Evolutionary conservation across 2,888 invertebrate species (phyloP), one percentile per base, ranked within the genome.

Genomic region (Aphodius granarius): DNA sequence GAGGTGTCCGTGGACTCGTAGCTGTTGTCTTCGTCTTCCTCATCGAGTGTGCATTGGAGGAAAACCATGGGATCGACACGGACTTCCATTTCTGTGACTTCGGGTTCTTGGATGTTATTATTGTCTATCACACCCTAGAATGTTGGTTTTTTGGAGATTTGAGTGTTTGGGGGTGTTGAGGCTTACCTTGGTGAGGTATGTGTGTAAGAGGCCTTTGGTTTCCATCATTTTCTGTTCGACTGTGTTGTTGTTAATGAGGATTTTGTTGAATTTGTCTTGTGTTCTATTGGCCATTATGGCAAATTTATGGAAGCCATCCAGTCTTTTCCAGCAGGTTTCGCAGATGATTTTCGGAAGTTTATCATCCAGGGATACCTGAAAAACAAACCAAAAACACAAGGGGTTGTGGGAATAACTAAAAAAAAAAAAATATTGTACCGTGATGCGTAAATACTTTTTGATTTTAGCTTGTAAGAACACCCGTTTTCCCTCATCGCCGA

Each of bases 61-160:
- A 93, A 91, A 83, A 92, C 87, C 92, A 92, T 92, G 3, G 93
- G 93, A 84, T 93, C 93, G 0, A 93, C 89, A 83, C 89, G 90
- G 0, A 93, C 90, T 87, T 93, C 92, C 89, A 93, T 90, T 86
- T 91, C 89, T 73, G 89, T 89, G 72, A 87, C 85, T 83, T 86
- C 86, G 13, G 13, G 43, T 73, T 79, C 77, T 78, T 63, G 76
- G 5, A 43, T 73, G 73, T 74, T 75, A 43, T 43, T 43, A 20
- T 62, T 76, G 66, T 73, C 84, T 77, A 82, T 83, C 21, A 81
- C 78, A 73, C 83, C 84, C 84, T 84, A 62, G 68, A 73, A 65
- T n/a, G n/a, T 4, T 4, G 15, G 15, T 5, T n/a, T 62, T 62
- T 62, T 62, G n/a, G 19, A 43, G 43, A 43, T 43, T 43, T 43